phyloP scores from a whole-genome alignment of 1,140 invertebrate species.

The Calephelis virginiensis region DNA sequence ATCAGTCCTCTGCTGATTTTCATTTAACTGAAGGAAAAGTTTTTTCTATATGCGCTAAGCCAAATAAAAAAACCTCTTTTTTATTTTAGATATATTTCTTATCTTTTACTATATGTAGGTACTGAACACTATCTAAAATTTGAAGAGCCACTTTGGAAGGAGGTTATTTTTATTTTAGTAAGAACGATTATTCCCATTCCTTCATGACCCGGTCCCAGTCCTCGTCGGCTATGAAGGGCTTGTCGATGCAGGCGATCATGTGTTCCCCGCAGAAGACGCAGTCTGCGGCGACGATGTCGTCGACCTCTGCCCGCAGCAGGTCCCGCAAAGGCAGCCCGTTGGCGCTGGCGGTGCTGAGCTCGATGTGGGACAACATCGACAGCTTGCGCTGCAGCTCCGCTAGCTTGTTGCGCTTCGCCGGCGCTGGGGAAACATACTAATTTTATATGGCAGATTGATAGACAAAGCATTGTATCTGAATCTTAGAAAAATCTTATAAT shows the following conservation, averaged over 20 bases:
- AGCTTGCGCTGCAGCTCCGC: constrained; percentile 83
- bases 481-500: too few species aligned
- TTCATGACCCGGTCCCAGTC: constrained; percentile 90
- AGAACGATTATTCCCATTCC: constrained; percentile 86
- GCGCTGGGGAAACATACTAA: constrained; percentile 31
- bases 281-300: constrained; percentile 93
- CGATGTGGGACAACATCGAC: constrained; percentile 75
- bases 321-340: constrained; percentile 82
- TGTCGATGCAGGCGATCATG: constrained; percentile 93
- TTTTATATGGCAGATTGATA: too few species aligned
- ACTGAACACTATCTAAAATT: too few species aligned
- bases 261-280: constrained; percentile 96
- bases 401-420: constrained; percentile 80
- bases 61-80: too few species aligned
- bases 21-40: too few species aligned
- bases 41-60: too few species aligned
- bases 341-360: constrained; percentile 79
- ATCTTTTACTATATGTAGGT: too few species aligned
- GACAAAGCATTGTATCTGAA: too few species aligned
- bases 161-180: too few species aligned
- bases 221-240: constrained; percentile 89
- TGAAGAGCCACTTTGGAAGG: too few species aligned
- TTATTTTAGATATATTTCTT: too few species aligned
- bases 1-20: too few species aligned
- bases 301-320: constrained; percentile 88